A percentile compares a stretch with the other conserved stretches of the same genome.
These are phyloP conservation scores for Bathynomus jamesi DNA, from an alignment of 1,140 invertebrate genomes.

Conservation along the genomic window DNA sequence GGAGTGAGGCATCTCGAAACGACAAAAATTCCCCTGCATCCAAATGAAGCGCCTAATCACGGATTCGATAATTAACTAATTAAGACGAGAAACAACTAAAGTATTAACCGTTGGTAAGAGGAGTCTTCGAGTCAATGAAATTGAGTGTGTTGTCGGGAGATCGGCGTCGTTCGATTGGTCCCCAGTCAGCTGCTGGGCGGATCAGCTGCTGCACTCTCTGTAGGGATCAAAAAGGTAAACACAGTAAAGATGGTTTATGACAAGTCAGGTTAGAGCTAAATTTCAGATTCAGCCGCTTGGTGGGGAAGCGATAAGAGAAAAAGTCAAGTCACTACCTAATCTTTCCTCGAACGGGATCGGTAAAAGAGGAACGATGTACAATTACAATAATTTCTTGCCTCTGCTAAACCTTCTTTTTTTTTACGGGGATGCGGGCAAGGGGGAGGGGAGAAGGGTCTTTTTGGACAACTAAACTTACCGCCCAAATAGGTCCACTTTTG, in stretches of 20 bases:
- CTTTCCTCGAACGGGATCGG: neutral
- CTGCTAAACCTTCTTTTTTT: no score
- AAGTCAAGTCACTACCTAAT: neutral
- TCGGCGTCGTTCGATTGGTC: constrained; percentile 33
- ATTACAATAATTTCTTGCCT: no score
- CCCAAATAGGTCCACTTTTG: constrained; percentile 32
- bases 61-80: no score
- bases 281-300: neutral
- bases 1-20: no score
- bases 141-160: constrained; percentile 20
- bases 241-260: neutral
- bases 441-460: no score
- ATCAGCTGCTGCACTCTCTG: constrained; percentile 41
- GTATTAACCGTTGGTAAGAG: constrained; percentile 28
- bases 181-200: constrained; percentile 42
- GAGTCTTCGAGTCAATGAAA: constrained; percentile 34
- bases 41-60: no score
- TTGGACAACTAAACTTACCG: constrained; percentile 30
- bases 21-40: no score
- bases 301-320: neutral
- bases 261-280: neutral
- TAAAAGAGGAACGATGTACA: no score
- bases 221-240: neutral
- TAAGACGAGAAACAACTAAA: no score
- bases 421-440: no score